A percentile compares a stretch with the other conserved stretches of the same genome.
These are phyloP conservation scores for Cyprinodon variegatus DNA, from an alignment of 2,113 vertebrate species.

Conservation along the genomic window DNA sequence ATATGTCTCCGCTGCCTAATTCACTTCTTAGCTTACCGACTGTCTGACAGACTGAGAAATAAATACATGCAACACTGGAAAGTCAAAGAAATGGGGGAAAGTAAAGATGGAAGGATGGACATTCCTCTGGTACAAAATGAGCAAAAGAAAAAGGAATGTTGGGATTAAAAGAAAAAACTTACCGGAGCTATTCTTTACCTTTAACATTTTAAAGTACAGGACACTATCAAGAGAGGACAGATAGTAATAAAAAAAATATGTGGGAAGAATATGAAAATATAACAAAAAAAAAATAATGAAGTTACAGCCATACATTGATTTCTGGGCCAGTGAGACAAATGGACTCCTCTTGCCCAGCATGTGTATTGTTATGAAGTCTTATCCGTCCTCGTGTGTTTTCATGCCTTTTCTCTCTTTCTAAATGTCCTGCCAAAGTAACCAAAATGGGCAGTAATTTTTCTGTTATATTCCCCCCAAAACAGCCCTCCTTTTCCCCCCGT, in stretches of 20 bases:
- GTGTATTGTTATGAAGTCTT: conserved; percentile 74
- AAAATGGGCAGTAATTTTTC: conserved; percentile 39
- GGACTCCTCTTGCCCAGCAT: conserved; percentile 73
- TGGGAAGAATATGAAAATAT: conserved; percentile 30
- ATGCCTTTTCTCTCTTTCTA: conserved; percentile 30
- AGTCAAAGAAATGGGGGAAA: conserved; percentile 15
- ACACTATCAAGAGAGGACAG: conserved; percentile 13
- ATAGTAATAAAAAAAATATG: conserved; percentile 17
- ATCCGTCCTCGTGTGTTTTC: conserved; percentile 53
- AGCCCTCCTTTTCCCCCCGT: conserved; percentile 12
- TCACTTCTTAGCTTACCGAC: conserved; percentile 33
- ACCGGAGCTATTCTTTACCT: conserved; percentile 49
- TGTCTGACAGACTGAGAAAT: conserved; percentile 28
- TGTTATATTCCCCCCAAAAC: conserved; percentile 15
- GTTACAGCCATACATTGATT: conserved; percentile 79
- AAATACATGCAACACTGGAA: conserved; percentile 36
- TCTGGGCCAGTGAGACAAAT: conserved; percentile 68
- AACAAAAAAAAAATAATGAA: conserved; percentile 57
- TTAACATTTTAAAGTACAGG: conserved; percentile 21
- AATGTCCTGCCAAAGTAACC: conserved; percentile 58
- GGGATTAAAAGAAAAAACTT: conserved; percentile 15
- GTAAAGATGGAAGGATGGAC: conserved; percentile 14
- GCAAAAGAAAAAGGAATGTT: conserved; percentile 4
- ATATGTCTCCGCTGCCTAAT: conserved; percentile 28
- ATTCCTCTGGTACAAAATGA: conserved; percentile 27